phyloP scores from a whole-genome alignment of 2,113 vertebrate species.

The Oryzias curvinotus region DNA sequence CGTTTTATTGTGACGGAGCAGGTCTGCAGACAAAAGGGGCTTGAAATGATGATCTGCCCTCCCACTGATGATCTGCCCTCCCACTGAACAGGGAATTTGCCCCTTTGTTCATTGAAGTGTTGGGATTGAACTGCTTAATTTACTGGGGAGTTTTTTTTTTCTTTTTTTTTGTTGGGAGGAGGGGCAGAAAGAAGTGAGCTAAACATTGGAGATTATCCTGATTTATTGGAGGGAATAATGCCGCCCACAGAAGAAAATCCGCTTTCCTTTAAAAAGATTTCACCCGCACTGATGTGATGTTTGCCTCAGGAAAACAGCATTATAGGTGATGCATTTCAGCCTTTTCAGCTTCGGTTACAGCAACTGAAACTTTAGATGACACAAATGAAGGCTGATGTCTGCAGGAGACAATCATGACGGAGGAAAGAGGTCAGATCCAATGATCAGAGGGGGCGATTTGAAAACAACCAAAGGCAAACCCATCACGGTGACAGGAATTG shows the following conservation, averaged over 20 bases:
- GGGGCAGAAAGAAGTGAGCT: slow-evolving; percentile 51
- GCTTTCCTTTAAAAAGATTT: slow-evolving; percentile 60
- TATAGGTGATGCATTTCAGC: neutral
- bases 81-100: slow-evolving; percentile 6
- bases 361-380: too few relatives aligned
- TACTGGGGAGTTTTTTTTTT: slow-evolving; percentile 53
- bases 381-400: neutral
- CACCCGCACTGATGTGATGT: slow-evolving; percentile 52
- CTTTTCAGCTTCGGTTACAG: neutral
- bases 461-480: too few relatives aligned
- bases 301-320: neutral
- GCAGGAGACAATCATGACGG: neutral
- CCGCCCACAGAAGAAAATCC: slow-evolving; percentile 54
- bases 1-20: slow-evolving; percentile 34
- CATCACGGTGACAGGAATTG: too few relatives aligned
- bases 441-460: too few relatives aligned
- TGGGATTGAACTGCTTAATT: slow-evolving; percentile 61
- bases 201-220: slow-evolving; percentile 69
- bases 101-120: slow-evolving; percentile 18
- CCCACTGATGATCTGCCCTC: slow-evolving; percentile 9
- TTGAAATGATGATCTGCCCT: slow-evolving; percentile 5
- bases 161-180: slow-evolving; percentile 25
- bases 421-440: neutral
- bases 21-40: slow-evolving; percentile 24
- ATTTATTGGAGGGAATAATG: slow-evolving; percentile 66